Base-by-base conservation (phyloP, 2,797 vertebrate species). In the Danio kyathit region DNA sequence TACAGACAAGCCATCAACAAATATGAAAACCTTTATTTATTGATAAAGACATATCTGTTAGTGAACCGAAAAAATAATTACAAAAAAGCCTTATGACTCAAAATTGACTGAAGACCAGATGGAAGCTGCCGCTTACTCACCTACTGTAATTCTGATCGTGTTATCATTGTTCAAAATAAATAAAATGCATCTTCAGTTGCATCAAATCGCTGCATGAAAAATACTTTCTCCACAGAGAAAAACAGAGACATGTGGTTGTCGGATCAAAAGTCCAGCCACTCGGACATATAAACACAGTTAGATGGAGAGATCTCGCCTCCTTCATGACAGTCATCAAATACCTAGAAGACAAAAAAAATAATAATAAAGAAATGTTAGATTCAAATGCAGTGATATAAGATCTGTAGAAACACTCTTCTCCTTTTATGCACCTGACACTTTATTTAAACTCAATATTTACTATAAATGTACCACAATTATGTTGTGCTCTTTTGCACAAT, bases 281-380 rank as follows among this genome's bases (percentile, higher is more conserved):
- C 97, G 5, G 88, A 93, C 95, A 99, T 95, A 88, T 99, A 99
- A 89, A 98, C 82, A 88, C 98, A 99, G 86, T 92, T 96, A 0
- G 97, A 96, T 7, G 97, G 97, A 13, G 98, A 98, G 89, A 99
- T 98, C 38, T 99, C 97, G 49, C 98, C 97, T 40, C 96, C 97
- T 88, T 97, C 96, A 2, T 96, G 96, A 88, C 98, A 99, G 88
- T 99, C 97, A 1, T 97, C 95, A 88, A 99, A 99, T 88, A 99
- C 97, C 98, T 99, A 88, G 6, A 88, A 67, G 79, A 83, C 85
- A 87, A 46, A 79, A 17, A 17, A 80, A 56, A 1, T 1, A n/a
- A n/a, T n/a, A 10, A 52, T 13, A 12, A 11, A 14, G 12, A 52
- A 52, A 12, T 13, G 29, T 29, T 29, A 29, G 29, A 29, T 29